Evolutionary conservation across 2,797 vertebrate genomes (phyloP), one percentile per base, ranked within the genome.

Genomic region (Holocentrus rufus): DNA sequence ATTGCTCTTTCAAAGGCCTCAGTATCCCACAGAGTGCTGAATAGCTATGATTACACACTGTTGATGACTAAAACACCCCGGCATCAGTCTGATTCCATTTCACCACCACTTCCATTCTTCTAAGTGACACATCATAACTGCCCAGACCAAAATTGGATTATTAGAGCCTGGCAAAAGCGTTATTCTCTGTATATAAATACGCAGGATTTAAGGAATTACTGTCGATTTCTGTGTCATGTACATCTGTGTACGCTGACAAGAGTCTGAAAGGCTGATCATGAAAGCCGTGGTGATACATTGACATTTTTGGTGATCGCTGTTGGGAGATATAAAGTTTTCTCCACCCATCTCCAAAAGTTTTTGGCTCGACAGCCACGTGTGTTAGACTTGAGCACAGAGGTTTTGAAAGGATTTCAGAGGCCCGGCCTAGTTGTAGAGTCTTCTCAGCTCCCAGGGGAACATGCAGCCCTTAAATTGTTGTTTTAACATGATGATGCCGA

Each of bases 31-130:
- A 59, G 86, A 81, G 79, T 22, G 30, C 66, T 68, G 70, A 88
- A 87, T 71, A 75, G 86, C 83, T 76, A 58, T 80, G 82, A 92
- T 90, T 90, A 88, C 77, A 85, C 79, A 66, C 69, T 27, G 79
- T 39, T 83, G 72, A 89, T 86, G 84, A 80, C 80, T 80, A 76
- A 86, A 87, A 87, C 79, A 81, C 22, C 13, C 73, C n/a, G 49
- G 46, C 63, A 80, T 74, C 69, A 70, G 59, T 63, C 77, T 36
- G 56, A 61, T 72, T 81, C 66, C 57, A 50, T 65, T 76, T 68
- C 74, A 31, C 62, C 64, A 15, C 30, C 56, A 27, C 63, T 77
- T 46, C 47, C 65, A 62, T 71, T 74, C 30, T 34, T 80, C 69
- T 49, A 20, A 61, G 72, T 82, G 76, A 70, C 71, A 69, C 69